A percentile compares a stretch with the other conserved stretches of the same genome.
Evolutionary conservation across 1,140 invertebrate species (phyloP).

Genomic region (Dryas iulia): DNA sequence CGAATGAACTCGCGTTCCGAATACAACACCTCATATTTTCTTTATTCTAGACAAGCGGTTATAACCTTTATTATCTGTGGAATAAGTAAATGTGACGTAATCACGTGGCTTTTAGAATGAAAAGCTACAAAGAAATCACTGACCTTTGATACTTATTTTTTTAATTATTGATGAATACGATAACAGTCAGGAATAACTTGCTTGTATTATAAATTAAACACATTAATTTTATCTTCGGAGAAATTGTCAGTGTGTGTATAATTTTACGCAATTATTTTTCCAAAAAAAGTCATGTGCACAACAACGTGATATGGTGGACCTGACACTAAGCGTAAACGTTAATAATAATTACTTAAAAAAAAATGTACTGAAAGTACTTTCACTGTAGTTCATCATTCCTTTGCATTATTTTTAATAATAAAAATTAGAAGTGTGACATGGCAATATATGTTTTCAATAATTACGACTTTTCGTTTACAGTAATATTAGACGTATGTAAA

Average conservation of each 20-base stretch:
- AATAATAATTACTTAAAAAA: neutral
- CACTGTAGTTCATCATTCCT: too few relatives aligned
- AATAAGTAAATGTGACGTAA: slow-evolving; percentile 12
- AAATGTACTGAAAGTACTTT: neutral
- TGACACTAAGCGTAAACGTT: neutral
- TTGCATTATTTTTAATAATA: too few relatives aligned
- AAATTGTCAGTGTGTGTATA: too few relatives aligned
- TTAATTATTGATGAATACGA: slow-evolving; percentile 33
- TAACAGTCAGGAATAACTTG: neutral
- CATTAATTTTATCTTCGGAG: too few relatives aligned
- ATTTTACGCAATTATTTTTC: neutral
- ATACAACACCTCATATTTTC: slow-evolving; percentile 37
- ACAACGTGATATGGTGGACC: neutral
- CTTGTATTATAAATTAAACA: neutral
- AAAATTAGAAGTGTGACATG: too few relatives aligned
- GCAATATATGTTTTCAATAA: too few relatives aligned
- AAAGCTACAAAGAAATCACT: slow-evolving; percentile 46
- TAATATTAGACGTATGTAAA: too few relatives aligned
- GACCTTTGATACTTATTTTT: slow-evolving; percentile 38
- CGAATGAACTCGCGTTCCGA: slow-evolving; percentile 54
- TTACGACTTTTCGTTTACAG: too few relatives aligned
- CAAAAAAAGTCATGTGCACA: neutral
- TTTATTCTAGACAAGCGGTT: slow-evolving; percentile 18
- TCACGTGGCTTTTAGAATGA: slow-evolving; percentile 15
- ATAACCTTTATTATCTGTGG: slow-evolving; percentile 13